These are phyloP conservation scores for Sus cebifrons DNA, from an alignment of 2,797 vertebrate genomes.

Conservation along the genomic window DNA sequence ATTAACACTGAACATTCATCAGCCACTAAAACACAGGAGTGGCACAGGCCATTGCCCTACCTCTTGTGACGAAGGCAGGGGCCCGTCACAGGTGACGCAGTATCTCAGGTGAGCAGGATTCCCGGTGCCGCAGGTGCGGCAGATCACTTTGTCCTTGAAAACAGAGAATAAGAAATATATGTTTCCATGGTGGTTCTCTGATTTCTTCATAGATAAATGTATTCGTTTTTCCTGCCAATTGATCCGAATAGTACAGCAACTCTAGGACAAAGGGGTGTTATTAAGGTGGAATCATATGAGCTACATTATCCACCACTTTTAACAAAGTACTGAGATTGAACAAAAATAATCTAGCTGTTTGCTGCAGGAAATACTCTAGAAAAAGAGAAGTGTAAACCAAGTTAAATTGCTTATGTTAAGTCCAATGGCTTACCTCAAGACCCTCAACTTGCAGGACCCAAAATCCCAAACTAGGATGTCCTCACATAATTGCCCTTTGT, in stretches of 20 bases:
- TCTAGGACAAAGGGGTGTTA: background rate
- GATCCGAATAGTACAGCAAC: constrained; percentile 1
- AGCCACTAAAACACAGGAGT: background rate
- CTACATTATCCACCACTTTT: background rate
- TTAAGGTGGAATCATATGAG: background rate
- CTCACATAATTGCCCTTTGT: background rate
- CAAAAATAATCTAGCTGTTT: background rate
- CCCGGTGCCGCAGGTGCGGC: constrained; percentile 93
- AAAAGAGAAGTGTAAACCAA: background rate
- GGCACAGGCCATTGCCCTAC: constrained; percentile 87
- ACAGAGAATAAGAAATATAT: constrained; percentile 58
- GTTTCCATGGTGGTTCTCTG: constrained; percentile 4
- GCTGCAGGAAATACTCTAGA: background rate
- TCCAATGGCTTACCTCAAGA: background rate
- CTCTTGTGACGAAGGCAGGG: constrained; percentile 88
- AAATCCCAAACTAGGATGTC: background rate
- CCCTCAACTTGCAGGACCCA: background rate
- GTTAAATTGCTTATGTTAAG: background rate
- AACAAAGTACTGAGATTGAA: background rate
- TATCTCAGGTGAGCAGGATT: constrained; percentile 93
- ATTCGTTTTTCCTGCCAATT: constrained; percentile 34
- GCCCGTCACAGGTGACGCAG: constrained; percentile 95
- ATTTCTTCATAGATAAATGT: constrained; percentile 42
- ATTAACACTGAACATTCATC: background rate
- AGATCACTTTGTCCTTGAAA: constrained; percentile 93